These are phyloP conservation scores for Phallusia fumigata DNA, from an alignment of 23 tunicate species.

Conservation along the genomic window DNA sequence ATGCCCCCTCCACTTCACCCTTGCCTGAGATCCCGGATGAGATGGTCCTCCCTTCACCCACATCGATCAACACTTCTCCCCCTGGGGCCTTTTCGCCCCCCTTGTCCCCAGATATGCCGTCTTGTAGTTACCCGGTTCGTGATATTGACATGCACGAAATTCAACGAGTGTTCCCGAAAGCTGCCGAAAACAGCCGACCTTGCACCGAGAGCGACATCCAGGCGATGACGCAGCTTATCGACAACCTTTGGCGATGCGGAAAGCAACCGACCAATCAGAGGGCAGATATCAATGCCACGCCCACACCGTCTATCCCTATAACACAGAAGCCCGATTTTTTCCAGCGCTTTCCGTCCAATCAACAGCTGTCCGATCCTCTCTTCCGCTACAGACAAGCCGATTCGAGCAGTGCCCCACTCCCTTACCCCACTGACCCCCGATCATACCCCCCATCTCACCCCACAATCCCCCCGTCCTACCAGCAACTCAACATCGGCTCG, in stretches of 20 bases:
- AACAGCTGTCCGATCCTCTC: background rate
- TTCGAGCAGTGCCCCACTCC: background rate
- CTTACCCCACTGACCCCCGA: constrained; percentile 1
- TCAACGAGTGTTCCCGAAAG: constrained; percentile 4
- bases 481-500: background rate
- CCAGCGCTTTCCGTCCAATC: background rate
- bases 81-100: constrained; percentile 29
- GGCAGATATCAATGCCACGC: background rate
- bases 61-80: background rate
- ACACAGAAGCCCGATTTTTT: background rate
- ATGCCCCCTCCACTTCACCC: constrained; percentile 54
- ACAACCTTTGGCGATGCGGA: constrained; percentile 12
- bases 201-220: constrained; percentile 29
- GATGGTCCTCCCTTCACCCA: constrained; percentile 13
- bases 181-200: background rate
- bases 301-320: background rate
- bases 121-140: background rate
- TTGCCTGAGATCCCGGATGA: constrained; percentile 84
- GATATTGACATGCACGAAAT: constrained; percentile 13
- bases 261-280: constrained; percentile 10
- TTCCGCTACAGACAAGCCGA: background rate
- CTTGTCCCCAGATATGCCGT: constrained; percentile 22
- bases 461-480: constrained; percentile 9
- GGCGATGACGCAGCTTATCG: constrained; percentile 50
- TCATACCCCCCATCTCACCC: background rate